Percentiles rank a stretch among this genome's conserved stretches.
These are phyloP conservation scores for Oncopodura yosiiana DNA, from an alignment of 1,140 invertebrate species.

Conservation along the genomic window DNA sequence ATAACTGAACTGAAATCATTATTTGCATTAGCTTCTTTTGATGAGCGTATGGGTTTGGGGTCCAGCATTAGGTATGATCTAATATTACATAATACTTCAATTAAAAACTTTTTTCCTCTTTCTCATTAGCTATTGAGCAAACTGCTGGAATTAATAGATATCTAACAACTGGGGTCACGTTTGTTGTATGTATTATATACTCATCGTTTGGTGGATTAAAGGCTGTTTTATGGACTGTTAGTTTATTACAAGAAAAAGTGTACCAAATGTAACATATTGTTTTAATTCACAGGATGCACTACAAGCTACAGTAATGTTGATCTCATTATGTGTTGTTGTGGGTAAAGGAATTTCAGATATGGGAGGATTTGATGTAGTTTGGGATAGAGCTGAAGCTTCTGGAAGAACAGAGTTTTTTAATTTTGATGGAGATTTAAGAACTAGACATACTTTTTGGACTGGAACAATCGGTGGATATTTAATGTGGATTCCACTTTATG, in stretches of 20 bases:
- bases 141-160: conserved; percentile 69
- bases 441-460: conserved; percentile 74
- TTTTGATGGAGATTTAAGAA: conserved; percentile 41
- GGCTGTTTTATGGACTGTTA: conserved; percentile 50
- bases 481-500: conserved; percentile 83
- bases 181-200: conserved; percentile 85
- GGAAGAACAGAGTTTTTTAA: conserved; percentile 37
- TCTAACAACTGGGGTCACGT: conserved; percentile 73
- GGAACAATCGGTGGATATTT: conserved; percentile 76
- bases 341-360: conserved; percentile 42
- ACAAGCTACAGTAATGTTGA: conserved; percentile 46
- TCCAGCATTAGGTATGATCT: conserved; percentile 14
- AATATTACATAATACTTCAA: conserved; percentile 7
- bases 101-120: conserved; percentile 13
- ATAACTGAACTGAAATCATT: not conserved
- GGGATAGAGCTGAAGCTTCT: conserved; percentile 36
- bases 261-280: no score
- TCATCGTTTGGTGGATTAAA: conserved; percentile 61
- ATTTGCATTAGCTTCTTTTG: conserved; percentile 1
- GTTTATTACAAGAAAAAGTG: no score
- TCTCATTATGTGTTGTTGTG: conserved; percentile 43
- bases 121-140: conserved; percentile 41
- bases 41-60: conserved; percentile 16
- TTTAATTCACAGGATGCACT: no score
- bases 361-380: conserved; percentile 44